These are phyloP conservation scores for Geotrupes spiniger DNA, from an alignment of 2,888 invertebrate genomes.

Conservation along the genomic window DNA sequence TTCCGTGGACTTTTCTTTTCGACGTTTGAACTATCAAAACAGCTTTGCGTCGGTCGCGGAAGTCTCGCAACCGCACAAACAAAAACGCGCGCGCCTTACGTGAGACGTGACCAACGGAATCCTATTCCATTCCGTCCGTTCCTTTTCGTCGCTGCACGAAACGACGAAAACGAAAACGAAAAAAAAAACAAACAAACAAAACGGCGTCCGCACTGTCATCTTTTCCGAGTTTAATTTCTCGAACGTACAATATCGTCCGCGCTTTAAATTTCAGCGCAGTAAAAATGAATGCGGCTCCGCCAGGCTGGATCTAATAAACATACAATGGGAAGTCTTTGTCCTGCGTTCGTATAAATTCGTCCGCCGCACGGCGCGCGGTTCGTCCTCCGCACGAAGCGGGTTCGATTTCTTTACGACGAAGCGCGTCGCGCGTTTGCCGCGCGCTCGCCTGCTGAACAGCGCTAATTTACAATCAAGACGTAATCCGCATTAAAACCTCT, in stretches of 20 bases:
- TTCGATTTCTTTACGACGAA: background rate
- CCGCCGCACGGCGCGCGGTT: slow-evolving; percentile 6
- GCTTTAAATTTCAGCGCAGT: slow-evolving; percentile 18
- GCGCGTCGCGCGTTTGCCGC: slow-evolving; percentile 11
- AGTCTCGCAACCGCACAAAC: too few species aligned
- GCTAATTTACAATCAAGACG: slow-evolving; percentile 29
- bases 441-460: slow-evolving; percentile 7
- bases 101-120: too few species aligned
- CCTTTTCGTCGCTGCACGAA: too few species aligned
- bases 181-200: too few species aligned
- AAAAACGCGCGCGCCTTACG: too few species aligned
- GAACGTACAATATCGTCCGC: background rate
- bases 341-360: slow-evolving; percentile 27
- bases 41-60: too few species aligned
- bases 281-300: slow-evolving; percentile 21
- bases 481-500: slow-evolving; percentile 30
- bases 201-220: too few species aligned
- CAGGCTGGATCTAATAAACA: slow-evolving; percentile 30
- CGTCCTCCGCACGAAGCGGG: background rate
- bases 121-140: too few species aligned
- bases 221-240: background rate
- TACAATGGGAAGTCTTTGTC: slow-evolving; percentile 29
- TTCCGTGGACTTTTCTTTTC: too few species aligned
- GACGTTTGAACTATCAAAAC: too few species aligned
- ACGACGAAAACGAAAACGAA: too few species aligned